These are phyloP conservation scores for Oryzias javanicus DNA, from an alignment of 2,113 vertebrate genomes.

Conservation along the genomic window DNA sequence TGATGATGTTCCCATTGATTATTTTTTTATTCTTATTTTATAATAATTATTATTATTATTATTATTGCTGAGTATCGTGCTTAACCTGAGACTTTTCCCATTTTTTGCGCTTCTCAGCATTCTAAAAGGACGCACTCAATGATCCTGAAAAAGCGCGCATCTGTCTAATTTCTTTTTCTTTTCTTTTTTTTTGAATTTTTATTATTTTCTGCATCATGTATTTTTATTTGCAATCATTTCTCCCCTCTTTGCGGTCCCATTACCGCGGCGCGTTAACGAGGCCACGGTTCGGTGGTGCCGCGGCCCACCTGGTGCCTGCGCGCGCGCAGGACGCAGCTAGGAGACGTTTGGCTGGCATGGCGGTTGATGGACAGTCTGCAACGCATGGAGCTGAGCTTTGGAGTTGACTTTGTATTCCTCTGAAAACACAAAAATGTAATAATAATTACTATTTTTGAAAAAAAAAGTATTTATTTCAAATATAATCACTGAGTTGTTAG, in stretches of 20 bases:
- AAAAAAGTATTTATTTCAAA: not conserved
- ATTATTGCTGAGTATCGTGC: not conserved
- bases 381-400: too few relatives aligned
- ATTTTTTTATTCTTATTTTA: conserved; percentile 3
- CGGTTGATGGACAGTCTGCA: not conserved
- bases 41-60: conserved; percentile 4
- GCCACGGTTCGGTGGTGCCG: conserved; percentile 71
- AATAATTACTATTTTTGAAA: too few relatives aligned
- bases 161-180: conserved; percentile 77
- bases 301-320: conserved; percentile 77
- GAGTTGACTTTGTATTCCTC: too few relatives aligned
- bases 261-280: conserved; percentile 75
- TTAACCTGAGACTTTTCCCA: conserved; percentile 18
- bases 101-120: conserved; percentile 62
- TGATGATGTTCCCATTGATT: conserved; percentile 6
- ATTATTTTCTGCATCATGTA: conserved; percentile 84
- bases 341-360: conserved; percentile 31
- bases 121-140: conserved; percentile 77
- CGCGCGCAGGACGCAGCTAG: conserved; percentile 29
- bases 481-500: too few relatives aligned
- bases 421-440: too few relatives aligned
- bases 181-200: not conserved
- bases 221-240: conserved; percentile 83
- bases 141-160: conserved; percentile 80
- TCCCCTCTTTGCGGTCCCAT: conserved; percentile 72